Base-by-base conservation (phyloP, 2,888 invertebrate genomes). In the Hartigia nigra region DNA sequence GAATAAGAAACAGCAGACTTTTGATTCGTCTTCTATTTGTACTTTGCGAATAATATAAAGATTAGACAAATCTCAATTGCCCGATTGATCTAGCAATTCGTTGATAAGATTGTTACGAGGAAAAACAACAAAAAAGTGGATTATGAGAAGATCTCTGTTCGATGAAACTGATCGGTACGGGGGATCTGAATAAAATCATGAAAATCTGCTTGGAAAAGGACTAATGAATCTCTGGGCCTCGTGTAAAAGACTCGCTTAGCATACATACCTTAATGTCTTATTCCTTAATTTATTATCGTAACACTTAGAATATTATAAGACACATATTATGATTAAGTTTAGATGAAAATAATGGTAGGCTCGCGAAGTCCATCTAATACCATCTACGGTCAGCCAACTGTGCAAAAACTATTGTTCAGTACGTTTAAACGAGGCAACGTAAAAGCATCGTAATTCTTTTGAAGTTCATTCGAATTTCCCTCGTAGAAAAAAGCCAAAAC, bases 301-400 rank as follows among this genome's bases (percentile, higher is more conserved):
- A 79, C 78, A 79, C 78, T 79, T 79, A 76, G 78, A 79, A 79
- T 79, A 79, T 79, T 76, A 74, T 79, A 79, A 79, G 78, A 79
- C 78, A 79, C 78, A 69, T 79, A 79, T 79, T 79, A 79, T 76
- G 72, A 74, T 76, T 76, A 76, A 69, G 69, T 74, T 79, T 74
- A 55, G 76, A 79, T 79, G 76, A 79, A 76, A 79, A 76, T 36
- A 31, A 79, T 76, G 76, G 76, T 76, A 76, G 78, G 74, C 76
- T 14, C 72, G 69, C 70, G 35, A 72, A 76, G 70, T 74, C 77
- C 69, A 69, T 72, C 77, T 70, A 70, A 70, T 37, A 31, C 31
- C 72, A 31, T 9, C 72, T 72, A 31, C 72, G 72, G 12, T 72
- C 72, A 72, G 72, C 72, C 32, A 32, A 72, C 12, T 32, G 14